Percentiles rank a stretch among this genome's conserved stretches.
Evolutionary conservation across 2,888 invertebrate genomes (phyloP).

Genomic region (Willowsia nigromaculata): DNA sequence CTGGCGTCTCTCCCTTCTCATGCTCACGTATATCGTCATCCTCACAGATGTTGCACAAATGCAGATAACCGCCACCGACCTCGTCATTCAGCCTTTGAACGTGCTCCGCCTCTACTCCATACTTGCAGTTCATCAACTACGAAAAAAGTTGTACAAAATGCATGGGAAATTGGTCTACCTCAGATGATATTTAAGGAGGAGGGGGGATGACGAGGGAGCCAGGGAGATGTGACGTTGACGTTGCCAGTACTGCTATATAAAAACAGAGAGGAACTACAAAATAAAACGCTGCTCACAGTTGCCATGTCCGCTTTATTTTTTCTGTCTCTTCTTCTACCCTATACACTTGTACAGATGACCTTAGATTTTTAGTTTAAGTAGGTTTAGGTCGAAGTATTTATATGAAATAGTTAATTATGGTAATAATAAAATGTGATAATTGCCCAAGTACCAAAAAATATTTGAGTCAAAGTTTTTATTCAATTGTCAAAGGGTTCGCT

Average conservation of each 20-base stretch:
- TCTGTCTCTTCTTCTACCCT: not conserved
- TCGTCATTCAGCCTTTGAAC: constrained; percentile 67
- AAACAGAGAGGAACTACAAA: too few species aligned
- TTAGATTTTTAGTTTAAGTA: too few species aligned
- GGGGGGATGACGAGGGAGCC: not conserved
- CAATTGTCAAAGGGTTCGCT: too few species aligned
- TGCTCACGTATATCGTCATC: constrained; percentile 67
- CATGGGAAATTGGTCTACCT: constrained; percentile 67
- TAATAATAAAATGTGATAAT: not conserved
- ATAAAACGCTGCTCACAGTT: not conserved
- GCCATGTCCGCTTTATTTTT: not conserved
- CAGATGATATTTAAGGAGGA: constrained; percentile 19
- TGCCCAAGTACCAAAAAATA: too few species aligned
- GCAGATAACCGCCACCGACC: constrained; percentile 72
- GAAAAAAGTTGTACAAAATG: constrained; percentile 72
- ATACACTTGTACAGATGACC: not conserved
- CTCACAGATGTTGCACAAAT: constrained; percentile 72
- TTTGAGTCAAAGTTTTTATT: too few species aligned
- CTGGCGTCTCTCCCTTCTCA: constrained; percentile 61
- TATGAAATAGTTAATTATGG: not conserved
- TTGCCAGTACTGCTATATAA: too few species aligned
- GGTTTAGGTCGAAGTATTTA: not conserved
- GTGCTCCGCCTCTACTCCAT: constrained; percentile 70
- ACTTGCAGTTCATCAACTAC: constrained; percentile 65
- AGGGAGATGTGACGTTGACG: not conserved